Evolutionary conservation across 2,797 vertebrate genomes (phyloP), one percentile per base, ranked within the genome.

Genomic region (Capromys pilorides): DNA sequence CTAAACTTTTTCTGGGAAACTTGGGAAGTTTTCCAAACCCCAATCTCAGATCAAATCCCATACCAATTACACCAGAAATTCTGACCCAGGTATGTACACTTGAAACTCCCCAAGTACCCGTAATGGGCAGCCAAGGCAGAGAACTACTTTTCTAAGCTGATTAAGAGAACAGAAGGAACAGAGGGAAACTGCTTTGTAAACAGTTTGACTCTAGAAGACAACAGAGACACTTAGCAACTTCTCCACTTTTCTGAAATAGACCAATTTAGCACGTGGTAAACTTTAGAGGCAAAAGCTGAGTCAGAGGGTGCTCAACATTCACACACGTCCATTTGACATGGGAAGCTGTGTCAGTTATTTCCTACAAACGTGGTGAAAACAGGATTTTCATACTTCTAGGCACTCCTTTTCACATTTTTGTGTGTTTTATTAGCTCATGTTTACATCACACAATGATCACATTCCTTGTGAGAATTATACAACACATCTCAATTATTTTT

Each of bases 101-200:
- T 90, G 75, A 79, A 87, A 33, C 36, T 93, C 22, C 41, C 88
- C 28, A 80, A 80, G 41, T 94, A 61, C 51, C 28, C 28, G 8
- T 79, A 86, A 84, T 71, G 77, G 83, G 78, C 45, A 87, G 14
- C 24, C n/a, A 13, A 80, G 51, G 36, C 7, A 82, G n/a, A 83
- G 39, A 97, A 66, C 31, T 13, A 36, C 54, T 93, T 91, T 79
- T 62, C 59, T 93, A 41, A 94, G 41, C 69, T 84, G 77, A 80
- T 33, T 62, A 94, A 51, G 39, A 26, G 59, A 86, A n/a, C 16
- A 82, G 39, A 59, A 87, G 21, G 26, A 69, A 77, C 9, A 41
- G 12, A 75, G 10, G 6, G 24, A 77, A 84, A 89, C 18, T 39
- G 26, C n/a, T 80, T 89, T 69, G 75, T 41, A 88, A 89, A 82